These are phyloP conservation scores for Drosophila macrospina DNA, from an alignment of 2,888 invertebrate species.

Conservation along the genomic window DNA sequence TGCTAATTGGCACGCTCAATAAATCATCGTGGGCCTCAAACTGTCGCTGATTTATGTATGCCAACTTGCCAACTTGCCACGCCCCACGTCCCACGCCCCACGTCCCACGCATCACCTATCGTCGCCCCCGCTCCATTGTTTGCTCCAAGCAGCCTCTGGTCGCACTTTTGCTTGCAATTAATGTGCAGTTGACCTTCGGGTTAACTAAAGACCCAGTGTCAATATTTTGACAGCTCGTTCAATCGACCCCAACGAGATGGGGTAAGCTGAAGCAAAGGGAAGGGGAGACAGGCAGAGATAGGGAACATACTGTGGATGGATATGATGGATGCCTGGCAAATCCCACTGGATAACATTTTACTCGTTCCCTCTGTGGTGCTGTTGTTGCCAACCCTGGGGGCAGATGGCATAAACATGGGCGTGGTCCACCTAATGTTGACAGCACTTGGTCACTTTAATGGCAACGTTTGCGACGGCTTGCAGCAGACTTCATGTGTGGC, in stretches of 20 bases:
- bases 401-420: conserved; percentile 31
- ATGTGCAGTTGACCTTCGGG: conserved; percentile 74
- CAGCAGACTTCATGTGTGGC: conserved; percentile 22
- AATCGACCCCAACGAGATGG: conserved; percentile 7
- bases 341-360: conserved; percentile 55
- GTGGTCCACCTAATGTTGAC: conserved; percentile 67
- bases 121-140: too few species aligned
- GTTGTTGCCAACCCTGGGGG: conserved; percentile 1
- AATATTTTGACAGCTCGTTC: conserved; percentile 72
- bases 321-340: conserved; percentile 71
- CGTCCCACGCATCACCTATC: too few species aligned
- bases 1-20: conserved; percentile 59
- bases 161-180: conserved; percentile 57
- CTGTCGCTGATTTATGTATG: conserved; percentile 66
- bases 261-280: background rate
- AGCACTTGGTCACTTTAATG: conserved; percentile 72
- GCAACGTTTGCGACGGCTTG: conserved; percentile 60
- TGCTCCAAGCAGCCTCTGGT: background rate
- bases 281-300: too few species aligned
- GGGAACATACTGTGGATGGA: conserved; percentile 7
- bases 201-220: conserved; percentile 71
- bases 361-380: background rate
- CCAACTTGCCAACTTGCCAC: background rate
- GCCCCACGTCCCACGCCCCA: too few species aligned
- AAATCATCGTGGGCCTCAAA: conserved; percentile 32